Base-by-base conservation (phyloP, 1,140 invertebrate genomes). In the Sweltsa coloradensis region DNA sequence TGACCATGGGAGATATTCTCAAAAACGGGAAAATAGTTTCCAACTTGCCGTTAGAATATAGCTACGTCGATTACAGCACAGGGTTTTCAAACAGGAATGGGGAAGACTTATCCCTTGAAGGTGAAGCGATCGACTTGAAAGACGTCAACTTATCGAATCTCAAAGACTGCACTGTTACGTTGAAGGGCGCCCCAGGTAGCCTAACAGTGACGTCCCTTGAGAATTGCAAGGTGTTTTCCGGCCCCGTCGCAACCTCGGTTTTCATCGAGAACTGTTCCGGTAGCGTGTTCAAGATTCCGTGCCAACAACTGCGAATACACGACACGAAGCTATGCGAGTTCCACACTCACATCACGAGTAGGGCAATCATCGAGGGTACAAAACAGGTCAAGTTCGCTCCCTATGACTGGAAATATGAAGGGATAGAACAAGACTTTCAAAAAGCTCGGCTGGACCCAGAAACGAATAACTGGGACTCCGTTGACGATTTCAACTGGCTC, bases 401-500 rank as follows among this genome's bases (percentile, higher is more conserved):
- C 25, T 96, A 89, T 55, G 87, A 82, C 57, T 85, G 83, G 70
- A 68, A 72, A 13, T 94, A 95, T 57, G 71, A 77, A 7, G 72
- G 75, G 54, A 70, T 92, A 44, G 76, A 83, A 43, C 71, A 78
- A 45, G 79, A 92, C 64, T 91, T 85, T 59, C 69, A 73, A 47
- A 61, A 71, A 50, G 79, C 88, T 9, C 79, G 78, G 1, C 71
- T 95, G 21, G 80, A 89, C 67, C 71, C 63, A 37, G 72, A 73
- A 24, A 71, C 67, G 39, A 94, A 95, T 63, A 88, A 92, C 62
- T 96, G 92, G 85, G 73, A 80, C 54, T 69, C 69, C 50, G 69
- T 95, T 22, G 89, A 94, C 63, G 93, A 98, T 64, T 98, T 98
- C 55, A 92, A 97, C 67, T 97, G 92, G 92, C 67, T 97, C 18